Evolutionary conservation across 2,888 invertebrate genomes (phyloP).

Genomic region (Metallyticus violacea): DNA sequence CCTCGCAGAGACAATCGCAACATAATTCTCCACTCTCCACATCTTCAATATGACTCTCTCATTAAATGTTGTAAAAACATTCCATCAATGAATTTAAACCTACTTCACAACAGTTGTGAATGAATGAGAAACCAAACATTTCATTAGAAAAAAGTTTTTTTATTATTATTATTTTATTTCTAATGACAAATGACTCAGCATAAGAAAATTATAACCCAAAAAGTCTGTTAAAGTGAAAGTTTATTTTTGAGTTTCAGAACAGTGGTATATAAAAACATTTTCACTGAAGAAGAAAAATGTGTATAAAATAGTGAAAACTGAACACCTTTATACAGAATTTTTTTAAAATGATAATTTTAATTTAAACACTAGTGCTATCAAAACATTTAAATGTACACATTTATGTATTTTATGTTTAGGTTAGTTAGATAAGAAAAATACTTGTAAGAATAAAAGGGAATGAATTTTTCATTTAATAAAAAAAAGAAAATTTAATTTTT

Average conservation of each 20-base stretch:
- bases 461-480: not conserved
- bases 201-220: not conserved
- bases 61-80: not conserved
- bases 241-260: not conserved
- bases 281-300: not conserved
- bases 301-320: not conserved
- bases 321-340: not conserved
- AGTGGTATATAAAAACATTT: not conserved
- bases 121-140: not conserved
- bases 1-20: constrained; percentile 8
- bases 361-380: not conserved
- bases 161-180: not conserved
- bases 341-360: not conserved
- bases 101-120: not conserved
- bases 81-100: not conserved
- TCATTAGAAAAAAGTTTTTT: not conserved
- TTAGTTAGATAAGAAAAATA: not conserved
- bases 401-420: not conserved
- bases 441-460: not conserved
- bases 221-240: not conserved
- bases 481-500: not conserved
- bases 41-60: not conserved
- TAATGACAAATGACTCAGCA: not conserved
- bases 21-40: not conserved
- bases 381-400: not conserved